Conservation (phyloP, 1,140 invertebrate species). For the Drosophila persimilis region DNA sequence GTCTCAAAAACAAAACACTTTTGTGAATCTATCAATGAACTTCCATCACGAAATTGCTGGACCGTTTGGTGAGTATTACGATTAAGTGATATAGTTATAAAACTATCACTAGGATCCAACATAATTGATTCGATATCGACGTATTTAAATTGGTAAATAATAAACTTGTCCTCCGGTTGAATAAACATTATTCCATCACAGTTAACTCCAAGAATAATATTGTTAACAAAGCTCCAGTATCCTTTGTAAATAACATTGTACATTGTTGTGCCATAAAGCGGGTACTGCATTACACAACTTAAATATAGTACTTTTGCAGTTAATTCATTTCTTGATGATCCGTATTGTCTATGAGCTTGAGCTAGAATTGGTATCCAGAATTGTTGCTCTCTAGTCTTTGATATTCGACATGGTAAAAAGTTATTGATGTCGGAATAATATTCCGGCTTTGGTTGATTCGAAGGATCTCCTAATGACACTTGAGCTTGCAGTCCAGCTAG, state of each 20-base stretch:
- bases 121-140: conserved; percentile 95
- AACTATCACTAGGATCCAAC: conserved; percentile 95
- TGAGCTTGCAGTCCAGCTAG: conserved; percentile 96
- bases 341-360: conserved; percentile 95
- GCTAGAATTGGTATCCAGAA: conserved; percentile 94
- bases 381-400: conserved; percentile 88
- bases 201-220: conserved; percentile 90
- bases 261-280: conserved; percentile 96
- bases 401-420: conserved; percentile 91
- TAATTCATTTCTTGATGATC: conserved; percentile 93
- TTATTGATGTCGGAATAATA: conserved; percentile 92
- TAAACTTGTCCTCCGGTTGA: conserved; percentile 94
- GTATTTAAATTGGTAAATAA: conserved; percentile 94
- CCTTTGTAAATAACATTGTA: conserved; percentile 96
- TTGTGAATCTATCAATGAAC: conserved; percentile 84
- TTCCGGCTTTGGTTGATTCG: conserved; percentile 85
- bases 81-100: conserved; percentile 92
- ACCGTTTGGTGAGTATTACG: conserved; percentile 81
- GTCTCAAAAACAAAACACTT: conserved; percentile 98
- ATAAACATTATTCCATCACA: conserved; percentile 95
- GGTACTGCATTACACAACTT: conserved; percentile 98
- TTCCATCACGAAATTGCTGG: conserved; percentile 69
- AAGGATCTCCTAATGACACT: conserved; percentile 94
- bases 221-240: conserved; percentile 93
- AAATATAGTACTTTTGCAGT: conserved; percentile 97